Evolutionary conservation across 1,140 invertebrate genomes (phyloP), one percentile per base, ranked within the genome.

Genomic region (Aplysia californica): DNA sequence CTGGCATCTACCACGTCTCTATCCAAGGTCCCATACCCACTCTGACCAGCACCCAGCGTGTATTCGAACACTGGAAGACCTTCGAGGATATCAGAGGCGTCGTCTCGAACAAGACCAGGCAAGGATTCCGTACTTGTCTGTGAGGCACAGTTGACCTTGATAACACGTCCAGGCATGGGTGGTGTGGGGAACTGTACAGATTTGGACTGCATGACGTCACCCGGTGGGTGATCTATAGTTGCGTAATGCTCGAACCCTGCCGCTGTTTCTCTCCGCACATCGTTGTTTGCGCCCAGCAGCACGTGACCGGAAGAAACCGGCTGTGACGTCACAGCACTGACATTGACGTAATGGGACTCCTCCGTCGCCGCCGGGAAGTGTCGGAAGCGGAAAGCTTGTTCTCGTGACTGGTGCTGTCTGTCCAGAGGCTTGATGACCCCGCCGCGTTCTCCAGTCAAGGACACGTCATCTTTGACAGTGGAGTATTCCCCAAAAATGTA

Each of bases 1-100:
- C n/a, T 26, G 10, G 4, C 33, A 58, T 72, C 56, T 0, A 23
- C 35, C 3, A 38, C 35, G n/a, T 72, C 70, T n/a, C n/a, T n/a
- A 2, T 26, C 36, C 3, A 56, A 33, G 18, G n/a, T 41, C 31
- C 68, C 58, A 2, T 70, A 18, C 2, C 44, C 58, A n/a, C 68
- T 70, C 29, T 38, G 35, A 2, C 41, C 56, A 3, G 70, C 38
- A 21, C 72, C 72, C 1, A 75, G 61, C 10, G 72, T 75, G 72
- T 66, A 50, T 61, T 75, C 72, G 59, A 65, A 75, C 38, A 75
- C 72, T 2, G 72, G 72, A 1, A 75, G 61, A 1, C 72, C 72
- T 35, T 75, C 72, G 0, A 75, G 59, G 36, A 75, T 75, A 33
- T 75, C 72, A 1, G 72, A 75, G n/a, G 72, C 72, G 41, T 75